Evolutionary conservation across 1,140 invertebrate species (phyloP).

Genomic region (Drosophila subobscura): DNA sequence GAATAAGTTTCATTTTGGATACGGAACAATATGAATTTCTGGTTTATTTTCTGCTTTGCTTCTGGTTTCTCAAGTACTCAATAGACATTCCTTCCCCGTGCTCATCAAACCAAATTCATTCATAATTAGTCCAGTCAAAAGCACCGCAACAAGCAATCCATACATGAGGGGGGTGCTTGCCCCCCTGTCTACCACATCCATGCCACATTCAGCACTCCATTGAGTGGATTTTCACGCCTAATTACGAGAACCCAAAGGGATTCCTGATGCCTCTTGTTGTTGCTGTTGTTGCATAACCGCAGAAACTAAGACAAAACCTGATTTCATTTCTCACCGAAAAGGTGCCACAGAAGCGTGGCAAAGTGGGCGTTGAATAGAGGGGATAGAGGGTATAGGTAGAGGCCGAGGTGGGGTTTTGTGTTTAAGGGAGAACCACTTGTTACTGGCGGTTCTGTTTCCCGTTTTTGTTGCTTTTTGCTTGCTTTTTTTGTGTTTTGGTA

Average conservation of each 20-base stretch:
- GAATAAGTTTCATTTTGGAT: too few species aligned
- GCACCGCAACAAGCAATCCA: not conserved
- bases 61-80: too few species aligned
- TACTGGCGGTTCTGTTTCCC: conserved; percentile 44
- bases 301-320: conserved; percentile 34
- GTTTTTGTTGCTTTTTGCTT: conserved; percentile 1
- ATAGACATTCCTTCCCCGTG: too few species aligned
- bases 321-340: conserved; percentile 21
- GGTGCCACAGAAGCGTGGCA: not conserved
- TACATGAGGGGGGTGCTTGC: not conserved
- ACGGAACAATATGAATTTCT: too few species aligned
- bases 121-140: conserved; percentile 3
- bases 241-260: conserved; percentile 55
- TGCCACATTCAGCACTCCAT: conserved; percentile 32
- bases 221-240: conserved; percentile 65
- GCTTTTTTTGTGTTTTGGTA: conserved; percentile 55
- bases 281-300: conserved; percentile 14
- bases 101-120: too few species aligned
- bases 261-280: not conserved
- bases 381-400: not conserved
- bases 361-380: not conserved
- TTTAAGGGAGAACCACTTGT: conserved; percentile 66
- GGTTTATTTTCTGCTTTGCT: too few species aligned
- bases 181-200: not conserved
- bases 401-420: conserved; percentile 11